Base-by-base conservation (phyloP, 2,888 invertebrate genomes). In the Deroplatys truncata region DNA sequence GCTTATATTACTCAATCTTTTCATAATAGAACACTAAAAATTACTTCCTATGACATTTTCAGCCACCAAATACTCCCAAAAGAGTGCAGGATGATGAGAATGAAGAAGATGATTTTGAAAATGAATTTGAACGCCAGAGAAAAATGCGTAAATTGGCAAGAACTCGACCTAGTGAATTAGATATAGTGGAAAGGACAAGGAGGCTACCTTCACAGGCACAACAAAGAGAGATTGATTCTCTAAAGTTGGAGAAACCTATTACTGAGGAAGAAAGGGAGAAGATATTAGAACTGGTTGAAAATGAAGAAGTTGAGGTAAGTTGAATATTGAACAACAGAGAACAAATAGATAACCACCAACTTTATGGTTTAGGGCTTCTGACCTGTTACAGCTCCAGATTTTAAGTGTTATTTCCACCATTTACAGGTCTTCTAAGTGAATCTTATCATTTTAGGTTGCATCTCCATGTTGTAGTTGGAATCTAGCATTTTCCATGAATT, bases 21-120 rank as follows among this genome's bases (percentile, higher is more conserved):
- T 13, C 43, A 13, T 1, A 43, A 43, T 43, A 13, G 0, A 13
- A 13, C 7, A 43, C 2, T 43, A 43, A 43, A 10, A 43, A 28
- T 85, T 4, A 2, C 2, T 43, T 8, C 13, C 43, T 43, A 13
- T 43, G 43, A 43, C 25, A 72, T 72, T 72, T 89, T 72, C 91
- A 98, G 97, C 98, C 98, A 8, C 96, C 97, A 88, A 97, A 97
- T 92, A 97, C 97, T 15, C 96, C 98, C 15, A 98, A 98, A 93
- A 94, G 98, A 90, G 96, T 96, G 31, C 93, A 92, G 28, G 91
- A 88, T 85, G 91, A 90, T 72, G 93, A 94, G 82, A 93, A 93
- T 43, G 97, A 96, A 90, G 96, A 96, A 88, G 96, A 96, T 91
- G 95, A 95, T 82, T 95, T 96, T 89, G 95, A 95, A 25, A 96